Evolutionary conservation across 1,140 invertebrate species (phyloP).

Genomic region (Cecropterus lyciades): DNA sequence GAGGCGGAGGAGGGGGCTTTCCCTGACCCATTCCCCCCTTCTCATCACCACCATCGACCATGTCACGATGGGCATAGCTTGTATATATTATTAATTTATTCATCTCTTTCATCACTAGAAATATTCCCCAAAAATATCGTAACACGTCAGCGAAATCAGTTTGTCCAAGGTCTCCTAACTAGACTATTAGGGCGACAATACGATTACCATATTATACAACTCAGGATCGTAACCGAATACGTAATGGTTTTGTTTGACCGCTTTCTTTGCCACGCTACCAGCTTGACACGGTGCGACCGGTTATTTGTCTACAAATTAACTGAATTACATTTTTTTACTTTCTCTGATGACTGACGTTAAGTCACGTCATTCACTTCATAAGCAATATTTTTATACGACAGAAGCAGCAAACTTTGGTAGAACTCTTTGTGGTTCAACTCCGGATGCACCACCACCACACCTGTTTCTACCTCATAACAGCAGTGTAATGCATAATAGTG

Average conservation of each 20-base stretch:
- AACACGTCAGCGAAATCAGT: not conserved
- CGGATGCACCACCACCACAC: too few relatives aligned
- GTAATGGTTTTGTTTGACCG: conserved; percentile 30
- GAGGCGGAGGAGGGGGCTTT: too few relatives aligned
- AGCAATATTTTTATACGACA: not conserved
- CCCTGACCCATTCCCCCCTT: too few relatives aligned
- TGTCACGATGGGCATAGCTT: too few relatives aligned
- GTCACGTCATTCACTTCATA: too few relatives aligned
- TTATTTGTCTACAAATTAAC: conserved; percentile 21
- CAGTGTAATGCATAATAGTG: too few relatives aligned
- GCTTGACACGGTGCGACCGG: conserved; percentile 21
- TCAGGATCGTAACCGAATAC: conserved; percentile 12
- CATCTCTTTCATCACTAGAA: too few relatives aligned
- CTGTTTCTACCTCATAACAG: too few relatives aligned
- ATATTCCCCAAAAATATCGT: not conserved
- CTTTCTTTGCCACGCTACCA: conserved; percentile 16
- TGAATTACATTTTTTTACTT: conserved; percentile 20
- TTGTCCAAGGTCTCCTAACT: conserved; percentile 27
- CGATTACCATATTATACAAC: conserved; percentile 26
- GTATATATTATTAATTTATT: too few relatives aligned
- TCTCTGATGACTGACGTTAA: not conserved
- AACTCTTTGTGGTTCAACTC: too few relatives aligned
- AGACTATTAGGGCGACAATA: conserved; percentile 26
- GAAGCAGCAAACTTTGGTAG: too few relatives aligned
- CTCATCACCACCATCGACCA: too few relatives aligned